A percentile compares a stretch with the other conserved stretches of the same genome.
phyloP scores from a whole-genome alignment of 2,797 vertebrate species.

The Bradypodion pumilum region DNA sequence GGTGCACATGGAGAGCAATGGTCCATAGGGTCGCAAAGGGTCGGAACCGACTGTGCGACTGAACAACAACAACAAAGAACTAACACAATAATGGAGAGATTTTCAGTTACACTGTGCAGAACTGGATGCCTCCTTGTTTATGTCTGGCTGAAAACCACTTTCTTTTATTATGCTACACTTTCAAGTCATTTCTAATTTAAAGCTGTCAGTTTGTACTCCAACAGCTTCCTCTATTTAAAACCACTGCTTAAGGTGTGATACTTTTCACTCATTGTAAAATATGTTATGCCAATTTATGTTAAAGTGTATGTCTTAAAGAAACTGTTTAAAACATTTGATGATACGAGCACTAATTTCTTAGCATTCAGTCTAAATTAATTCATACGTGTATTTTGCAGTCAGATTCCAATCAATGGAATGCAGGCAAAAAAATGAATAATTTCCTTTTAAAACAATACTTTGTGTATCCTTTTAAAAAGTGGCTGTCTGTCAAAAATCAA shows the following conservation, averaged over 20 bases:
- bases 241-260: background rate
- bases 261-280: background rate
- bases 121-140: background rate
- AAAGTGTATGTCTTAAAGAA: no score
- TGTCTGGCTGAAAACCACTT: slow-evolving; percentile 1
- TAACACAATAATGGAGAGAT: background rate
- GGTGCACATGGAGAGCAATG: no score
- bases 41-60: no score
- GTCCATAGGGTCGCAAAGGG: no score
- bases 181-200: background rate
- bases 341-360: background rate
- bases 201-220: background rate
- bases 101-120: background rate
- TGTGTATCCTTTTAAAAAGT: background rate
- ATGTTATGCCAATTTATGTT: background rate
- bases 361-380: slow-evolving; percentile 24
- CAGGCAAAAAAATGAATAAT: slow-evolving; percentile 28
- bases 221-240: slow-evolving; percentile 24
- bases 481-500: background rate
- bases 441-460: background rate
- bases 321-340: background rate
- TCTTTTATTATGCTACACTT: background rate
- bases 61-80: no score
- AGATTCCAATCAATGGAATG: slow-evolving; percentile 19
- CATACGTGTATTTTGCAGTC: slow-evolving; percentile 24